Evolutionary conservation across 1,140 invertebrate species (phyloP).

Genomic region (Drosophila oshimai): DNA sequence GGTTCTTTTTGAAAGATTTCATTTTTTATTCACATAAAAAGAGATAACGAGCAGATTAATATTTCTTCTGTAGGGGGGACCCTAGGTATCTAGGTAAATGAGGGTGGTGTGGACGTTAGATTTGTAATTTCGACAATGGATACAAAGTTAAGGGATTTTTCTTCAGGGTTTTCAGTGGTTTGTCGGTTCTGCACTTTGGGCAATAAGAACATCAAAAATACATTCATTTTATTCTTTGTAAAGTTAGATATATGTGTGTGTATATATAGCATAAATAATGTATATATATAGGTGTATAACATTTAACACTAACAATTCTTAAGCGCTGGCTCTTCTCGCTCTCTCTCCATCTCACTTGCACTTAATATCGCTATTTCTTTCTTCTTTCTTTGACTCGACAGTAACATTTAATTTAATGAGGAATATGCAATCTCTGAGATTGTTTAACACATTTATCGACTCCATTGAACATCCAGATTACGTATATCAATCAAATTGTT

Average conservation of each 20-base stretch:
- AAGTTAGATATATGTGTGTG: constrained; percentile 16
- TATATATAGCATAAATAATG: constrained; percentile 42
- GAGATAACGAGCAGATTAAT: constrained; percentile 41
- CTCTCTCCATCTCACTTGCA: constrained; percentile 7
- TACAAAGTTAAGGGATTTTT: neutral
- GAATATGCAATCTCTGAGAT: constrained; percentile 68
- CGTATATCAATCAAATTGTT: constrained; percentile 40
- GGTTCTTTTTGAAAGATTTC: constrained; percentile 14
- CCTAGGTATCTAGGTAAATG: neutral
- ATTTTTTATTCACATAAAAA: constrained; percentile 46
- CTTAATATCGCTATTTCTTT: constrained; percentile 4
- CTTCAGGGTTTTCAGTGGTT: neutral
- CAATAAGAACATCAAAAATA: constrained; percentile 51
- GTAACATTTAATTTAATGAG: constrained; percentile 41
- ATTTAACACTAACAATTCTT: constrained; percentile 44
- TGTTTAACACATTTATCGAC: constrained; percentile 50
- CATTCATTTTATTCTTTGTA: constrained; percentile 47
- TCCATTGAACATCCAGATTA: constrained; percentile 30
- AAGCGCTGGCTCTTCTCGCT: constrained; percentile 17
- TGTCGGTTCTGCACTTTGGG: constrained; percentile 22
- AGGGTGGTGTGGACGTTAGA: neutral
- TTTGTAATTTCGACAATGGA: neutral
- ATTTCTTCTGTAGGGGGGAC: neutral
- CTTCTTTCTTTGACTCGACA: constrained; percentile 9
- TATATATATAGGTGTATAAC: constrained; percentile 41